phyloP scores from a whole-genome alignment of 2,797 vertebrate species.

The Nyctibius grandis region DNA sequence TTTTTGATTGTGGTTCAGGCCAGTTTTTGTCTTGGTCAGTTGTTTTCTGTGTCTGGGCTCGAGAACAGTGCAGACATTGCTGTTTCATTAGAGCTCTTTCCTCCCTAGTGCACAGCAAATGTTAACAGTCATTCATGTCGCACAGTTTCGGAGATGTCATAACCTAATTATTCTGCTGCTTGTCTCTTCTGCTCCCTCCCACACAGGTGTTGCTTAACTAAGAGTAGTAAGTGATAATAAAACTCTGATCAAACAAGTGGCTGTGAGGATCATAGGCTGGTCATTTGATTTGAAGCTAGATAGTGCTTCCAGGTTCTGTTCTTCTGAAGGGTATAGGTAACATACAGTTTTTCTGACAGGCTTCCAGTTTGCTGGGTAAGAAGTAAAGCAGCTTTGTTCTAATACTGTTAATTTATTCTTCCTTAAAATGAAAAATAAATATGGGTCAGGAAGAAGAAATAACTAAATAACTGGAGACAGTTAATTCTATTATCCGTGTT shows the following conservation, averaged over 20 bases:
- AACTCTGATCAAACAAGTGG: not conserved
- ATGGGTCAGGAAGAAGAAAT: not conserved
- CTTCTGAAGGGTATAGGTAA: not conserved
- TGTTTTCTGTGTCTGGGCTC: not conserved
- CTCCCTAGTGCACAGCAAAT: not conserved
- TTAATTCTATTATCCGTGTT: not conserved
- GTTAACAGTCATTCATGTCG: rapidly evolving
- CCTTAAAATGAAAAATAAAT: not conserved
- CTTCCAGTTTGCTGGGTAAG: not conserved
- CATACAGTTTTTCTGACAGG: not conserved
- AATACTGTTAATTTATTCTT: not conserved
- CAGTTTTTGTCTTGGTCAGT: not conserved
- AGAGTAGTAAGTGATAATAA: not conserved
- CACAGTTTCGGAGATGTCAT: not conserved
- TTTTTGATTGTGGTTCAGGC: not conserved
- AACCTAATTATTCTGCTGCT: not conserved
- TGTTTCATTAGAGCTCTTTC: not conserved
- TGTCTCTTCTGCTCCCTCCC: not conserved
- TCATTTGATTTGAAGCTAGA: not conserved
- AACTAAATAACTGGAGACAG: not conserved
- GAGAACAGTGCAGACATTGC: not conserved
- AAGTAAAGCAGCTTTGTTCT: not conserved
- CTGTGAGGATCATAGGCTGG: not conserved
- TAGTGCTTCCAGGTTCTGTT: not conserved
- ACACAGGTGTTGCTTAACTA: not conserved